These are phyloP conservation scores for Peromyscus melanophrys DNA, from an alignment of 2,797 vertebrate genomes.

Conservation along the genomic window DNA sequence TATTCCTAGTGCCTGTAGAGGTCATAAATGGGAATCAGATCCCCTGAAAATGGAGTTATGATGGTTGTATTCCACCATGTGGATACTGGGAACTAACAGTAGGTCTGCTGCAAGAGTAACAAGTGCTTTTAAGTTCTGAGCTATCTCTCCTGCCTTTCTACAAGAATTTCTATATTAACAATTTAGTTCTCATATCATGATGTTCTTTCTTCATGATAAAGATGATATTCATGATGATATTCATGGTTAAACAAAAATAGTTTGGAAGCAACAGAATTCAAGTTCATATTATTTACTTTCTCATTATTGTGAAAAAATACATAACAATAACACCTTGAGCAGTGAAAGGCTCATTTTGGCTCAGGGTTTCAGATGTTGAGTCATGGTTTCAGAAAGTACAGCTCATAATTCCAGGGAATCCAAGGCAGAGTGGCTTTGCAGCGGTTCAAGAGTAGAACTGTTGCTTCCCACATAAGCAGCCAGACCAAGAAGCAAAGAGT, in stretches of 20 bases:
- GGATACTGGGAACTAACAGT: neutral
- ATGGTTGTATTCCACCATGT: neutral
- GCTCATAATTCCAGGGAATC: neutral
- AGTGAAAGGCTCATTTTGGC: neutral
- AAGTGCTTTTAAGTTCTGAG: neutral
- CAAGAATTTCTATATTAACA: constrained; percentile 1
- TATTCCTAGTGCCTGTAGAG: neutral
- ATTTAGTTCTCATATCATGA: neutral
- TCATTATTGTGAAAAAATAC: neutral
- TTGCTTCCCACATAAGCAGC: neutral
- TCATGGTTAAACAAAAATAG: constrained; percentile 39
- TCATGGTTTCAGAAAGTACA: neutral
- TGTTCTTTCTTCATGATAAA: neutral
- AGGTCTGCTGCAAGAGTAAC: neutral
- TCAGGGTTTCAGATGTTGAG: neutral
- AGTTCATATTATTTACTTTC: neutral
- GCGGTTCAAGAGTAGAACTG: neutral
- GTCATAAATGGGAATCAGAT: neutral
- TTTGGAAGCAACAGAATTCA: neutral
- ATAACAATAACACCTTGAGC: neutral
- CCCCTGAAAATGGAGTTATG: neutral
- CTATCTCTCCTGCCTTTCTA: neutral
- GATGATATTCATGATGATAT: too few relatives aligned
- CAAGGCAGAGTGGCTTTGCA: neutral
- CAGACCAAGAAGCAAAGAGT: neutral